phyloP scores from a whole-genome alignment of 2,797 vertebrate species.

The Sebastes cheni region DNA sequence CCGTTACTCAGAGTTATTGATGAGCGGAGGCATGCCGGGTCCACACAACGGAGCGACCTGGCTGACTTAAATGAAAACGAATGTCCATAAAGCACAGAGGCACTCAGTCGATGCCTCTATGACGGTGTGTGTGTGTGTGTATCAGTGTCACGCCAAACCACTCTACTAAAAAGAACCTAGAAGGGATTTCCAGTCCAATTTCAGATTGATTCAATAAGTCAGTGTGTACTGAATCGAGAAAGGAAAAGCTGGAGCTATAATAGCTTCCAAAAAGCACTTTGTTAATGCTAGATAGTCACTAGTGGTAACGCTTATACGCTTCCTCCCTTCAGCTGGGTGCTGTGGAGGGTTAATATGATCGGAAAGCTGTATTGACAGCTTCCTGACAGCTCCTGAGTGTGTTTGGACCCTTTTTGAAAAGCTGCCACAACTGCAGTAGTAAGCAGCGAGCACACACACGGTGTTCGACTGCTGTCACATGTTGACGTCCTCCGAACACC shows the following conservation, averaged over 20 bases:
- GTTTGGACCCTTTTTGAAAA: constrained; percentile 11
- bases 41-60: neutral
- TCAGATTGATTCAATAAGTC: constrained; percentile 19
- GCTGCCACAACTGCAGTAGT: neutral
- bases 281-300: neutral
- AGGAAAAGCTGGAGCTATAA: neutral
- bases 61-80: constrained; percentile 40
- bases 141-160: neutral
- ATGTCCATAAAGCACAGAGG: constrained; percentile 14
- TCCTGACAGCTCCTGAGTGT: neutral
- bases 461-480: constrained; percentile 49
- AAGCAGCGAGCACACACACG: neutral
- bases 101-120: neutral
- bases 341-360: constrained; percentile 1
- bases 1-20: constrained; percentile 25
- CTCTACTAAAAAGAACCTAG: neutral
- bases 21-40: neutral
- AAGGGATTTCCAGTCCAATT: constrained; percentile 14
- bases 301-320: neutral
- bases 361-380: constrained; percentile 21
- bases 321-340: neutral
- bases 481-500: constrained; percentile 45
- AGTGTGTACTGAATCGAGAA: neutral
- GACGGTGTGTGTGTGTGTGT: constrained; percentile 8
- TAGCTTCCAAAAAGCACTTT: constrained; percentile 19